These are phyloP conservation scores for Paraplagusia blochii DNA, from an alignment of 2,113 vertebrate genomes.

Conservation along the genomic window DNA sequence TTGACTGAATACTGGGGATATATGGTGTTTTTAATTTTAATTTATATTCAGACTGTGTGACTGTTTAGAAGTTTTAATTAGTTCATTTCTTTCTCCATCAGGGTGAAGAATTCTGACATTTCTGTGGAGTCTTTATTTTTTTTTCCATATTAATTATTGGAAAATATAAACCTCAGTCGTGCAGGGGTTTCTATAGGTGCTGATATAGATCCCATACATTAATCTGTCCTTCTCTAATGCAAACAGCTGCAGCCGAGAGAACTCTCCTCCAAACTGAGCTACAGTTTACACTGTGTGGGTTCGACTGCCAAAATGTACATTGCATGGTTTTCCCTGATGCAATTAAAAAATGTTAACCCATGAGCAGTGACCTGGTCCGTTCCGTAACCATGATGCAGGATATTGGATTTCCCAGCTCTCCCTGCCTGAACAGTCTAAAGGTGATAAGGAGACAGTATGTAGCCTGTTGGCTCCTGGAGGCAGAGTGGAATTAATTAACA, in stretches of 20 bases:
- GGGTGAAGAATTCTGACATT: too few species aligned
- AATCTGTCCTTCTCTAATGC: constrained; percentile 32
- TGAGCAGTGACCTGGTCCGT: constrained; percentile 49
- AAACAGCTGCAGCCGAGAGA: constrained; percentile 48
- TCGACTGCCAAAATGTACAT: constrained; percentile 52
- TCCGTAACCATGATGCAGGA: constrained; percentile 64
- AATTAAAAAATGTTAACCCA: constrained; percentile 63
- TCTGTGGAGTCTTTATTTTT: too few species aligned
- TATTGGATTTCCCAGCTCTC: constrained; percentile 61
- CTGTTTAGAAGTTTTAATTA: too few species aligned
- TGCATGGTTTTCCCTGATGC: constrained; percentile 63
- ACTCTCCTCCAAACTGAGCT: constrained; percentile 54
- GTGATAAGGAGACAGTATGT: constrained; percentile 45
- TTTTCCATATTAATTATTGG: too few species aligned
- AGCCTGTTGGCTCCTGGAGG: not conserved
- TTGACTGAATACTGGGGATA: too few species aligned
- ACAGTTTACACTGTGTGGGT: constrained; percentile 61
- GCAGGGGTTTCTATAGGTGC: constrained; percentile 6
- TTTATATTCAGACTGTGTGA: too few species aligned
- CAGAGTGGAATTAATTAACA: constrained; percentile 2
- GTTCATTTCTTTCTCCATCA: too few species aligned
- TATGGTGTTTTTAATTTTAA: too few species aligned
- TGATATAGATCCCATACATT: constrained; percentile 23
- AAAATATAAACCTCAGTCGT: too few species aligned
- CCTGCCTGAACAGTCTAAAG: constrained; percentile 38